Evolutionary conservation across 2,113 vertebrate genomes (phyloP).

Genomic region (Tretioscincus oriximinensis): DNA sequence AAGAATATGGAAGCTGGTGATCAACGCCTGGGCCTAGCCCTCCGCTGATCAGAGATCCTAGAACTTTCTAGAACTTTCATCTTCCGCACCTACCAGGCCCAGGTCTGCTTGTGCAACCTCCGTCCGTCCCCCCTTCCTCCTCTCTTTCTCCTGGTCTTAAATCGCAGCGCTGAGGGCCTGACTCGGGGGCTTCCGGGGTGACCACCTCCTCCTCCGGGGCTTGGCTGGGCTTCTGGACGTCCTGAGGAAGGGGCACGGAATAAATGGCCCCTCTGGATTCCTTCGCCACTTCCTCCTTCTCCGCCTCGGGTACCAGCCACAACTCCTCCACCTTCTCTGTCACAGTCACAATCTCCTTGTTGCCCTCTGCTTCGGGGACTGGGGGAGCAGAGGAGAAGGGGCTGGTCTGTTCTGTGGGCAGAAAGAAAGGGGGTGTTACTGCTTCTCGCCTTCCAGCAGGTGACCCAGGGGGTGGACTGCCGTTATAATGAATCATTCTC

Average conservation of each 20-base stretch:
- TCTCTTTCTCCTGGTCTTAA: conserved; percentile 8
- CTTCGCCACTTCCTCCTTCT: conserved; percentile 53
- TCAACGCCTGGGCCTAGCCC: not conserved
- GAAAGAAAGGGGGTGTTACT: conserved; percentile 64
- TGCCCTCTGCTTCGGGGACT: conserved; percentile 72
- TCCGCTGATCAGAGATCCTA: not conserved
- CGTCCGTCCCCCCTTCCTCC: conserved; percentile 13
- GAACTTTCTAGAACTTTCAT: not conserved
- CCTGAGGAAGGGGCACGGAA: conserved; percentile 72
- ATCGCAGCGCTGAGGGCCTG: conserved; percentile 35
- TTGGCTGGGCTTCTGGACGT: conserved; percentile 57
- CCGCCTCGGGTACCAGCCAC: conserved; percentile 55
- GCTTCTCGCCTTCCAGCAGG: conserved; percentile 5
- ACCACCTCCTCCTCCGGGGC: conserved; percentile 62
- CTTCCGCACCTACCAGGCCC: not conserved
- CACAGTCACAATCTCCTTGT: conserved; percentile 77
- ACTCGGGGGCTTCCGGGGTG: not conserved
- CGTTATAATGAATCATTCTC: no score
- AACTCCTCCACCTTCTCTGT: conserved; percentile 78
- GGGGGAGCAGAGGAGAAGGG: conserved; percentile 72
- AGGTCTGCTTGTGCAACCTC: not conserved
- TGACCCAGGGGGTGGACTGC: no score
- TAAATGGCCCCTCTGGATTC: conserved; percentile 82
- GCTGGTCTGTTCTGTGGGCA: conserved; percentile 65
- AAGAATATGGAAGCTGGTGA: not conserved